These are phyloP conservation scores for Galeruca laticollis DNA, from an alignment of 2,888 invertebrate genomes.

Conservation along the genomic window DNA sequence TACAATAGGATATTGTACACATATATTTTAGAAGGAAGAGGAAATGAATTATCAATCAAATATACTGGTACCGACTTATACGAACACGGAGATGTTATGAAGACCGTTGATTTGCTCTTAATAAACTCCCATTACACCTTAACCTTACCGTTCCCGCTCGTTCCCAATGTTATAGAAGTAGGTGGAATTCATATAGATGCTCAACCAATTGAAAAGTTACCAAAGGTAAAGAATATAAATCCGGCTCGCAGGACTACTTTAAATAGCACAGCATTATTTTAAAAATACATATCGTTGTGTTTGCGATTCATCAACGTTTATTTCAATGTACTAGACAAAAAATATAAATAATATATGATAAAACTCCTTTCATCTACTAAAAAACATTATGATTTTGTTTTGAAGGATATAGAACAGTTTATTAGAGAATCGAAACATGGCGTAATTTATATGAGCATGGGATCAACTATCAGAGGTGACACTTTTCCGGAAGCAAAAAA, in stretches of 20 bases:
- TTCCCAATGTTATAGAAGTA: conserved; percentile 68
- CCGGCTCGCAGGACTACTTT: no score
- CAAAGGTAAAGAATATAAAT: conserved; percentile 48
- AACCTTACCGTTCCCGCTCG: conserved; percentile 65
- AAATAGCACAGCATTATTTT: no score
- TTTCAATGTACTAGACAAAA: no score
- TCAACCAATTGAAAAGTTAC: conserved; percentile 43
- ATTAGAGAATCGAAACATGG: conserved; percentile 75
- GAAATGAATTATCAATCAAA: conserved; percentile 59
- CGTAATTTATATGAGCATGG: conserved; percentile 82
- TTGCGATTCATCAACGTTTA: no score
- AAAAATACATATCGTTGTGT: no score
- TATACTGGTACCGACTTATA: conserved; percentile 67
- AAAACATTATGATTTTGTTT: no score
- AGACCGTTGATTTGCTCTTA: conserved; percentile 67
- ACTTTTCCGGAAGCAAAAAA: conserved; percentile 73
- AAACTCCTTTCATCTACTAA: no score
- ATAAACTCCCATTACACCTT: conserved; percentile 67
- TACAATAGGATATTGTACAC: conserved; percentile 37
- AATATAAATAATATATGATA: no score
- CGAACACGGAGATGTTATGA: conserved; percentile 66
- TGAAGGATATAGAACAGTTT: conserved; percentile 74
- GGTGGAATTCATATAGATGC: conserved; percentile 69
- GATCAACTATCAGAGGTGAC: conserved; percentile 78
- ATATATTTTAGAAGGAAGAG: conserved; percentile 14